Evolutionary conservation across 2,797 vertebrate genomes (phyloP).

Genomic region (Falco columbarius): DNA sequence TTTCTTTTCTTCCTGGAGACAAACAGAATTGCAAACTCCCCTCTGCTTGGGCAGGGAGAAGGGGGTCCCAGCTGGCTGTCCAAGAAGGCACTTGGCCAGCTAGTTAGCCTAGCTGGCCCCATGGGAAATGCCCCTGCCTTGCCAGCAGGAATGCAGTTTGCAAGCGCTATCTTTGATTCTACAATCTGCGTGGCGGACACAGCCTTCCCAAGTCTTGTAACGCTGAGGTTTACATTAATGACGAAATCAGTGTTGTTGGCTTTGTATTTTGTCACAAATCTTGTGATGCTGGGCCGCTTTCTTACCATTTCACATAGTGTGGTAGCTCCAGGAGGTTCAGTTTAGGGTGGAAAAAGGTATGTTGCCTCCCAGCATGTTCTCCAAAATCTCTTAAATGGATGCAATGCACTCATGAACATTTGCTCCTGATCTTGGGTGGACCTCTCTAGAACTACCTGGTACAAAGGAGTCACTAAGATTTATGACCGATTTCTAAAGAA

Average conservation of each 20-base stretch:
- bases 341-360: background rate
- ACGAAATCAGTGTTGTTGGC: background rate
- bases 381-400: background rate
- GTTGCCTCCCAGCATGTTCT: background rate
- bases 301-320: background rate
- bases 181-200: background rate
- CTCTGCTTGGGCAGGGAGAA: background rate
- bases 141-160: background rate
- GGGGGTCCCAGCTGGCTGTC: background rate
- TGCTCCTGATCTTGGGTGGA: background rate
- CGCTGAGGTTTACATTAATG: background rate
- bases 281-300: background rate
- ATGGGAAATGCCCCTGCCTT: background rate
- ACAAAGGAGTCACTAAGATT: background rate
- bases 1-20: background rate
- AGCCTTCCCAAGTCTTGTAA: background rate
- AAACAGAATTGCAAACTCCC: background rate
- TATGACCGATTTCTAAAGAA: background rate
- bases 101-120: background rate
- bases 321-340: background rate
- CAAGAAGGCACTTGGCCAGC: rapidly evolving
- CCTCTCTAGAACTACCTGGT: background rate
- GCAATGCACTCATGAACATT: rapidly evolving
- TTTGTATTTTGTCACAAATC: background rate
- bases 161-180: background rate